Evolutionary conservation across 2,797 vertebrate genomes (phyloP), one percentile per base, ranked within the genome.

Genomic region (Sebastes kiyomatsui): DNA sequence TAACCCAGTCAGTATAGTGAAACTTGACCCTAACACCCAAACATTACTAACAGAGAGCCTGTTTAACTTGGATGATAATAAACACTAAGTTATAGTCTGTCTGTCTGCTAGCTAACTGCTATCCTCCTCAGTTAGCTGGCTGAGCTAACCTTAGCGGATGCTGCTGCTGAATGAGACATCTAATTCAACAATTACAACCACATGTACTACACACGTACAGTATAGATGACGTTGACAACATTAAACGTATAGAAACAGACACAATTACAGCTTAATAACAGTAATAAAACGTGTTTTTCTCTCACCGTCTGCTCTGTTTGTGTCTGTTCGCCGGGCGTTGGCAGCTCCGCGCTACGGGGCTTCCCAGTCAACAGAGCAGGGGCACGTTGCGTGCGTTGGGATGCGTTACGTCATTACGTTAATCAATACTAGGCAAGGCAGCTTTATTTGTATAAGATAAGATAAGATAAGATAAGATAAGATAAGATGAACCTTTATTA

Each of bases 251-350:
- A 27, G 23, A 14, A 5, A 4, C 1, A 52, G 30, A 1, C 10
- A 23, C 1, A 18, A 2, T 16, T 38, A 27, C 2, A 59, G 3
- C 2, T 0, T 2, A 30, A 13, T n/a, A 59, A 20, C 2, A 7
- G 18, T 11, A 55, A 75, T 72, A 7, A 61, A 0, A 22, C 6
- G 1, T 7, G 14, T 33, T 74, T 61, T 75, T 46, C 33, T 69
- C 94, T 72, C 91, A 96, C 96, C 96, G 94, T 93, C 80, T 94
- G 90, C 91, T 91, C 81, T 90, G 86, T 92, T 92, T 90, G 92
- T 92, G 90, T 96, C 89, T 95, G 79, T 93, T 88, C 92, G 91
- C 95, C 96, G 96, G 96, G 96, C 96, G 96, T 96, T 96, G 96
- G 95, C 96, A 96, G 93, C 92, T 96, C 92, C 82, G 92, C 69